These are phyloP conservation scores for Platypus cylindrus DNA, from an alignment of 2,888 invertebrate genomes.

Conservation along the genomic window DNA sequence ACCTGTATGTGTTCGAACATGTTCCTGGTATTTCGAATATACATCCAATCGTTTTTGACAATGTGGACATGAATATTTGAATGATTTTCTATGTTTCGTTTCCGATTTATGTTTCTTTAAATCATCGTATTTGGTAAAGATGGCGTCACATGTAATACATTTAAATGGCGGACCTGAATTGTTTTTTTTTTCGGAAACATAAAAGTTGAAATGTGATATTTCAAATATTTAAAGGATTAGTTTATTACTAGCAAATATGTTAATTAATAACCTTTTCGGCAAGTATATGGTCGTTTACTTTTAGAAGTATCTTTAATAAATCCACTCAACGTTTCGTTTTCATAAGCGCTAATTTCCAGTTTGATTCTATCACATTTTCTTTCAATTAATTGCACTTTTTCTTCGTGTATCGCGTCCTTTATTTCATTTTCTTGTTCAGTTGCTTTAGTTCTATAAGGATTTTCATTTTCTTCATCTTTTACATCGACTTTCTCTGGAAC, in stretches of 20 bases:
- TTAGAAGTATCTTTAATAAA: not conserved
- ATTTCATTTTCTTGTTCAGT: constrained; percentile 9
- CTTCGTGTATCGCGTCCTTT: constrained; percentile 11
- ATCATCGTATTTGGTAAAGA: constrained; percentile 10
- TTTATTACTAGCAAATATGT: constrained; percentile 1
- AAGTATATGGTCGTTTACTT: constrained; percentile 8
- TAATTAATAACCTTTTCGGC: constrained; percentile 7
- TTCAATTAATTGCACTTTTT: too few species aligned
- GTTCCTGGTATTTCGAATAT: constrained; percentile 15
- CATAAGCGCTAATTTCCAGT: too few species aligned
- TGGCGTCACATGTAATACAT: constrained; percentile 15
- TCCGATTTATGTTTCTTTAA: constrained; percentile 14
- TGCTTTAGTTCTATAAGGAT: not conserved
- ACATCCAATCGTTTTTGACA: constrained; percentile 14
- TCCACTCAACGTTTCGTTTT: too few species aligned
- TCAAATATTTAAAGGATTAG: not conserved
- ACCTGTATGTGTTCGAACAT: constrained; percentile 17
- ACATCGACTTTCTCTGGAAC: not conserved
- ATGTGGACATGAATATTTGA: constrained; percentile 13
- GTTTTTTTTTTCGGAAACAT: not conserved
- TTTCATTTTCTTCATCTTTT: not conserved
- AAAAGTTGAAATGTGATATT: not conserved
- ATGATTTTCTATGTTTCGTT: constrained; percentile 15
- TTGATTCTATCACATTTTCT: too few species aligned
- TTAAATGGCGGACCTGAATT: constrained; percentile 3